Conservation (phyloP, 2,113 vertebrate species). For the Cygnus buccinator region DNA sequence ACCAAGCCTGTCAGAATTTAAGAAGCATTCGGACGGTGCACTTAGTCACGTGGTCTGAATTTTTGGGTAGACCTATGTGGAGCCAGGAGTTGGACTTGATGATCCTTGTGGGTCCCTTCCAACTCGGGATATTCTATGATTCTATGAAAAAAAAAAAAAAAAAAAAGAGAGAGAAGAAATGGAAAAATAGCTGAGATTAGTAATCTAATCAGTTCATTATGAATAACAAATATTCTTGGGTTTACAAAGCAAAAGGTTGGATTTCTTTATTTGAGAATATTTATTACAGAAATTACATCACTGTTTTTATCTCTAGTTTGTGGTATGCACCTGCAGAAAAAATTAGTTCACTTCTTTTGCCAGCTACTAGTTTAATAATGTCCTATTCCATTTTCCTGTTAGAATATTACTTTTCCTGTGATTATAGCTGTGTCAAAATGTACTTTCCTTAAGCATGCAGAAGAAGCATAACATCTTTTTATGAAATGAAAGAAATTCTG, state of each 20-base stretch:
- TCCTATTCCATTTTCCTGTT: constrained; percentile 61
- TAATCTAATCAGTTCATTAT: constrained; percentile 7
- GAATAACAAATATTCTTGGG: constrained; percentile 1
- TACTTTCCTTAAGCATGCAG: constrained; percentile 32
- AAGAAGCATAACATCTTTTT: constrained; percentile 32
- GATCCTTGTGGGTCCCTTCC: no score
- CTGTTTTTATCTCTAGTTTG: constrained; percentile 30
- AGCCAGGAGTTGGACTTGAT: no score
- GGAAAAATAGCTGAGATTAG: neutral
- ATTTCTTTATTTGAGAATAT: constrained; percentile 29
- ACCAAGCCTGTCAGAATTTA: no score
- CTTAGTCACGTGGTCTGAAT: no score
- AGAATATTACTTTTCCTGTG: constrained; percentile 54
- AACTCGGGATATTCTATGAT: no score
- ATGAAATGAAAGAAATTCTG: constrained; percentile 63
- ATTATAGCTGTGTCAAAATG: constrained; percentile 17
- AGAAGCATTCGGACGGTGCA: no score
- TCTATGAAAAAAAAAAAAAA: no score
- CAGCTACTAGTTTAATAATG: neutral
- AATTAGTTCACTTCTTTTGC: constrained; percentile 48
- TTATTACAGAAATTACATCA: constrained; percentile 43
- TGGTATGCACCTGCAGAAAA: neutral
- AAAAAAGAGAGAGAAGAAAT: constrained; percentile 18
- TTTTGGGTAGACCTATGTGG: no score
- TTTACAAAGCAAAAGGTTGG: constrained; percentile 30